These are phyloP conservation scores for Liodrosophila aerea DNA, from an alignment of 2,888 invertebrate genomes.

Conservation along the genomic window DNA sequence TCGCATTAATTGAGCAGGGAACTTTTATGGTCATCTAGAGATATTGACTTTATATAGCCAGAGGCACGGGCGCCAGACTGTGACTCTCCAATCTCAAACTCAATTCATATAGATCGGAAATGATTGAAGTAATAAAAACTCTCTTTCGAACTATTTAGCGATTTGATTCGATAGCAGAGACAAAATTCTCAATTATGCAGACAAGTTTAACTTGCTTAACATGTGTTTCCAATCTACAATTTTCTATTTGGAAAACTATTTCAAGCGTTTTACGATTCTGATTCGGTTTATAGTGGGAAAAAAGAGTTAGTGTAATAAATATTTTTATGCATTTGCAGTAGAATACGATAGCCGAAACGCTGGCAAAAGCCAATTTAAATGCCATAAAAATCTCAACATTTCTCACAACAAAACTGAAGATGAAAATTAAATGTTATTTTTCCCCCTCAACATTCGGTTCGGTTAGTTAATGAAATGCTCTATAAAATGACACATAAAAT, in stretches of 20 bases:
- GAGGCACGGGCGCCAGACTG: slow-evolving; percentile 51
- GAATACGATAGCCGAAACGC: slow-evolving; percentile 66
- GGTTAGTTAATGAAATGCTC: slow-evolving; percentile 67
- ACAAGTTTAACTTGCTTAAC: slow-evolving; percentile 53
- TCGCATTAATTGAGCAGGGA: slow-evolving; percentile 65
- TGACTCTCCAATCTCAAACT: slow-evolving; percentile 6
- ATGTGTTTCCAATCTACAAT: slow-evolving; percentile 36
- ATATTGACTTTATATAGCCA: slow-evolving; percentile 48
- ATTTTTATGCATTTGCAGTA: slow-evolving; percentile 44
- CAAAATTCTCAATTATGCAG: slow-evolving; percentile 49
- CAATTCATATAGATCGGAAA: slow-evolving; percentile 30
- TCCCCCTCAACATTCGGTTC: slow-evolving; percentile 8
- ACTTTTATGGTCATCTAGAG: slow-evolving; percentile 58
- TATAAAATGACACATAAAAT: slow-evolving; percentile 65
- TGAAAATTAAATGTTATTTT: slow-evolving; percentile 62
- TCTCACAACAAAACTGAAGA: slow-evolving; percentile 51
- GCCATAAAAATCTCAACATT: slow-evolving; percentile 63
- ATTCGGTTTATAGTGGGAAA: slow-evolving; percentile 21
- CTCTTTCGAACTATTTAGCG: slow-evolving; percentile 51
- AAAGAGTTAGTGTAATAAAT: slow-evolving; percentile 36
- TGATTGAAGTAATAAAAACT: slow-evolving; percentile 45
- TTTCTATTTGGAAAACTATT: slow-evolving; percentile 36
- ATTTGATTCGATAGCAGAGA: no score
- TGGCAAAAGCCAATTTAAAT: slow-evolving; percentile 71
- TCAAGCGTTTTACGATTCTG: slow-evolving; percentile 45